phyloP scores from a whole-genome alignment of 1,140 invertebrate species.

The Trichonephila clavata region DNA sequence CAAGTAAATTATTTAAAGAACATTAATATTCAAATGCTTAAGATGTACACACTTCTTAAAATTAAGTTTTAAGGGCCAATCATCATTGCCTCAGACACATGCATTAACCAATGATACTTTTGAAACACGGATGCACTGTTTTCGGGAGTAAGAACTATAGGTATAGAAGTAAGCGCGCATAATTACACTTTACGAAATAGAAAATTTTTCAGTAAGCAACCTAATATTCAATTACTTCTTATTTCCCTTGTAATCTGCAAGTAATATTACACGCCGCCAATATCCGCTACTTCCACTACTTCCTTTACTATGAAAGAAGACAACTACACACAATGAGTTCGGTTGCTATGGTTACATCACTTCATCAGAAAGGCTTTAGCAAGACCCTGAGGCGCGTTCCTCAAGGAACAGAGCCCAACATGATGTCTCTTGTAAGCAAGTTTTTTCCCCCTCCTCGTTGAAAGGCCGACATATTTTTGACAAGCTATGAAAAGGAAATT shows the following conservation, averaged over 20 bases:
- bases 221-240: constrained; percentile 8
- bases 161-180: neutral
- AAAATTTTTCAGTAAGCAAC: neutral
- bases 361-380: constrained; percentile 48
- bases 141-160: no score
- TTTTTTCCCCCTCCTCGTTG: neutral
- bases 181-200: neutral
- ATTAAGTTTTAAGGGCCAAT: no score
- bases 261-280: constrained; percentile 11
- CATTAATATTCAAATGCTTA: no score
- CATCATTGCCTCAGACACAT: no score
- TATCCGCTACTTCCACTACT: constrained; percentile 1
- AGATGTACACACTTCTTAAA: no score
- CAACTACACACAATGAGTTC: constrained; percentile 40
- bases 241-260: neutral
- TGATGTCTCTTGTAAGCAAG: constrained; percentile 57
- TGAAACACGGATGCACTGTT: no score
- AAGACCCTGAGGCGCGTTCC: constrained; percentile 43
- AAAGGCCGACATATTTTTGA: constrained; percentile 35
- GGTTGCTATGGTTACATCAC: constrained; percentile 45
- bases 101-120: no score
- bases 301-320: constrained; percentile 37
- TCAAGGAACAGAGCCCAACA: constrained; percentile 55
- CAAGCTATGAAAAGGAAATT: constrained; percentile 24
- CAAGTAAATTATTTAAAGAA: no score